phyloP scores from a whole-genome alignment of 2,797 vertebrate species.

The Pygocentrus nattereri region DNA sequence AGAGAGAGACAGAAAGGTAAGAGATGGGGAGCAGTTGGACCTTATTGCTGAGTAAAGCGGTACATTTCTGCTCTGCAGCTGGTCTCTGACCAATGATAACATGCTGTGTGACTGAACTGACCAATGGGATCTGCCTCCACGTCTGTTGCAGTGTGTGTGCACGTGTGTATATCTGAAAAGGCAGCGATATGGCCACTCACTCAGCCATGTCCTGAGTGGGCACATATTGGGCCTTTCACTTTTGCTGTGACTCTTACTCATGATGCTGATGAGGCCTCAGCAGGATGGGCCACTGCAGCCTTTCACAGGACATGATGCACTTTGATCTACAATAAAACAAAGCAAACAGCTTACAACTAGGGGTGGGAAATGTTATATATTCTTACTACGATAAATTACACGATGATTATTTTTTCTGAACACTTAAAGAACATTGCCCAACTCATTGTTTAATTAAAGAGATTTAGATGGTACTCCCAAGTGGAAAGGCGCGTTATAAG shows the following conservation, averaged over 20 bases:
- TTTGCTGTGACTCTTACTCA: background rate
- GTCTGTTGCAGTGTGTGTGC: slow-evolving; percentile 13
- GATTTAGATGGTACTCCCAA: no score
- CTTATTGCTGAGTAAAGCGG: slow-evolving; percentile 62
- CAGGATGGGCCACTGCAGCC: background rate
- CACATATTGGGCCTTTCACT: slow-evolving; percentile 4
- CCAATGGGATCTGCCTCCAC: slow-evolving; percentile 48
- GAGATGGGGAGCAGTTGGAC: slow-evolving; percentile 18
- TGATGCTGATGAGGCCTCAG: slow-evolving; percentile 12
- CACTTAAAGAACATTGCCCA: no score
- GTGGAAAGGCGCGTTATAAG: no score
- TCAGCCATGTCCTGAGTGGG: background rate
- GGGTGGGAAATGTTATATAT: background rate
- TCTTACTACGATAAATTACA: no score
- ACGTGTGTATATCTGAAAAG: slow-evolving; percentile 20
- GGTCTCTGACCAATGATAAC: slow-evolving; percentile 56
- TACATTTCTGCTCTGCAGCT: slow-evolving; percentile 58
- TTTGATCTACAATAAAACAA: background rate
- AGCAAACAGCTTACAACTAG: background rate
- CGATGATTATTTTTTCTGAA: no score
- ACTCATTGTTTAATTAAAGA: no score
- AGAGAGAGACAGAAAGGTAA: slow-evolving; percentile 28
- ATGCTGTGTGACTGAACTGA: slow-evolving; percentile 51
- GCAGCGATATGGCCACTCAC: background rate
- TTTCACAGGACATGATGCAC: background rate